Conservation (phyloP, 2,113 vertebrate genomes). For the Myotis yumanensis region DNA sequence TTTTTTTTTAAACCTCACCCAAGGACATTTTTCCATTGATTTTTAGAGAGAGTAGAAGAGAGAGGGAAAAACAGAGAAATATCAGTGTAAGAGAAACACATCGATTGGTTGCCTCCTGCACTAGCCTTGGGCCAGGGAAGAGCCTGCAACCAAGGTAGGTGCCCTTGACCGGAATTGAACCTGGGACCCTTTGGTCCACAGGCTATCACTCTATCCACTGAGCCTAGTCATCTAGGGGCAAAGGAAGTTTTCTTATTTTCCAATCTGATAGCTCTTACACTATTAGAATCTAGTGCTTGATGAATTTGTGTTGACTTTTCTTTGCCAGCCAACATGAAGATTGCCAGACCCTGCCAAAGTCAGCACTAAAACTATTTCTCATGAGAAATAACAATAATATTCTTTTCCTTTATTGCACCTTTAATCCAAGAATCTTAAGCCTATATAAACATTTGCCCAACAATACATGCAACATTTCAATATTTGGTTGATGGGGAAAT, state of each 20-base stretch:
- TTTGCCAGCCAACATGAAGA: constrained; percentile 60
- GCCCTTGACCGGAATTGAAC: too few species aligned
- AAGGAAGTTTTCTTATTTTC: constrained; percentile 45
- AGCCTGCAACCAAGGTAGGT: too few species aligned
- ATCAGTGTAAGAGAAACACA: too few species aligned
- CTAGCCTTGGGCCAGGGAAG: too few species aligned
- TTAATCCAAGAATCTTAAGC: constrained; percentile 59
- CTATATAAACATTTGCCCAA: constrained; percentile 64
- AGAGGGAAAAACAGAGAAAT: too few species aligned
- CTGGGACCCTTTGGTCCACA: too few species aligned
- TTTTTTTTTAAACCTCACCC: too few species aligned
- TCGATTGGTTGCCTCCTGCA: too few species aligned
- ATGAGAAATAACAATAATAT: constrained; percentile 72
- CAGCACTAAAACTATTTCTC: constrained; percentile 68
- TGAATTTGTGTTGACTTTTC: constrained; percentile 63
- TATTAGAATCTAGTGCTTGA: constrained; percentile 44
- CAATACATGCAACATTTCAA: constrained; percentile 44
- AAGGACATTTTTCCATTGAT: too few species aligned
- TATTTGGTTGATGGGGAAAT: constrained; percentile 49
- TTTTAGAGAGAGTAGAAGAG: too few species aligned
- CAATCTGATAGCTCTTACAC: not conserved
- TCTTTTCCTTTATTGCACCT: constrained; percentile 56
- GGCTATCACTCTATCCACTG: too few species aligned
- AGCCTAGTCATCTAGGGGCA: too few species aligned
- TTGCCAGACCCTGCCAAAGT: constrained; percentile 58